Base-by-base conservation (phyloP, 2,888 invertebrate genomes). In the Drosophila suboccidentalis region DNA sequence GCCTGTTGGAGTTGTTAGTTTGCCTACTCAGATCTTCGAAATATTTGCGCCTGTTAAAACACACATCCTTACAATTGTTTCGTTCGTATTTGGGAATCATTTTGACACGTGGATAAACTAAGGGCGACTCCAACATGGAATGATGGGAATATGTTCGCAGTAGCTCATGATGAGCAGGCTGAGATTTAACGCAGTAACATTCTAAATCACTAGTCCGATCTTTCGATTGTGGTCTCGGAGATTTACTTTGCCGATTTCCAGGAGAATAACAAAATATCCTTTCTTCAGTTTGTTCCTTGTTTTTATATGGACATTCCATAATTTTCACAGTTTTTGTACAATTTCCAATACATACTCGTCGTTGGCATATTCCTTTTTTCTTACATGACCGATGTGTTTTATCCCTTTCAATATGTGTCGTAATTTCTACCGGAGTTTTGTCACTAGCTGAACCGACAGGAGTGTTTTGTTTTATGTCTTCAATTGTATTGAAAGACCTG, bases 101-200 rank as follows among this genome's bases (percentile, higher is more conserved):
- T 15, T 19, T 29, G 5, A 32, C 39, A 6, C 22, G 55, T 4
- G 62, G 55, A 34, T 47, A 63, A 1, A 46, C 29, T 10, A 47
- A 6, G n/a, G 62, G 17, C 11, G 15, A n/a, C 4, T 46, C 54
- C n/a, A 19, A 3, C 10, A 47, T 36, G 2, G 55, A 39, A 11
- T 47, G 47, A 9, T 44, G 11, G 3, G 44, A 38, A 9, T n/a
- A 17, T 10, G 29, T 15, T n/a, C 41, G 41, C 1, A 38, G n/a
- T 10, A 46, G 22, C 9, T 19, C 19, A 9, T 13, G 13, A 15
- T 44, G 34, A 2, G 34, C 44, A 1, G 8, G 4, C 13, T 44
- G 34, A n/a, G 34, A 15, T 4, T 22, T 43, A 9, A 6, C 9
- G 43, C 55, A 19, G 9, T 22, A 19, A 19, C 54, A 32, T 5